These are phyloP conservation scores for Lycopodina hypogea DNA, from an alignment of 37 sponge, comb jelly and placozoan genomes.

Conservation along the genomic window DNA sequence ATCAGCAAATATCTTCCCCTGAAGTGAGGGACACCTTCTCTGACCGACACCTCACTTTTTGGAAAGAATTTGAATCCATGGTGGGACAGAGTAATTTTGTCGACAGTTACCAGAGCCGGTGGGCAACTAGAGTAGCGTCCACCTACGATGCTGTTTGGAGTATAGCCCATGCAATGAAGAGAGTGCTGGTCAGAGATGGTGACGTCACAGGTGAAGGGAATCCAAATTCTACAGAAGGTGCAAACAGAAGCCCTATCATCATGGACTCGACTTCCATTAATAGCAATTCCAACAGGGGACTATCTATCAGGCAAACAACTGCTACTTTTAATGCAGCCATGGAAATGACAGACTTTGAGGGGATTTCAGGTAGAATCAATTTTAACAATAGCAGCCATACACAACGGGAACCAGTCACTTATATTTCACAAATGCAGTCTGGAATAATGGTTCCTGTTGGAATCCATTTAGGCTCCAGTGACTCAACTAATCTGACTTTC, in stretches of 20 bases:
- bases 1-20: background rate
- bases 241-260: too few species aligned
- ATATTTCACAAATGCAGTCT: constrained; percentile 22
- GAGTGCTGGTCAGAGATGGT: background rate
- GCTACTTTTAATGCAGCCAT: background rate
- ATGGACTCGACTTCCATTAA: background rate
- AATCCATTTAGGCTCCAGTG: background rate
- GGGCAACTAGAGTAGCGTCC: background rate
- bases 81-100: too few species aligned
- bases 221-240: background rate
- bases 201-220: background rate
- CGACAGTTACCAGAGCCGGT: background rate
- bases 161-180: constrained; percentile 5
- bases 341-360: constrained; percentile 12
- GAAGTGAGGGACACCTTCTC: background rate
- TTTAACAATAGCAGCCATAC: background rate
- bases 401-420: background rate
- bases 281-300: background rate
- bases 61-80: background rate
- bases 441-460: constrained; percentile 26
- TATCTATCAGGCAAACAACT: background rate
- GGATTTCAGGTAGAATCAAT: constrained; percentile 4
- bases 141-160: constrained; percentile 47
- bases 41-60: background rate
- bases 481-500: background rate